Evolutionary conservation across 2,888 invertebrate genomes (phyloP).

Genomic region (Drosophila monieri): DNA sequence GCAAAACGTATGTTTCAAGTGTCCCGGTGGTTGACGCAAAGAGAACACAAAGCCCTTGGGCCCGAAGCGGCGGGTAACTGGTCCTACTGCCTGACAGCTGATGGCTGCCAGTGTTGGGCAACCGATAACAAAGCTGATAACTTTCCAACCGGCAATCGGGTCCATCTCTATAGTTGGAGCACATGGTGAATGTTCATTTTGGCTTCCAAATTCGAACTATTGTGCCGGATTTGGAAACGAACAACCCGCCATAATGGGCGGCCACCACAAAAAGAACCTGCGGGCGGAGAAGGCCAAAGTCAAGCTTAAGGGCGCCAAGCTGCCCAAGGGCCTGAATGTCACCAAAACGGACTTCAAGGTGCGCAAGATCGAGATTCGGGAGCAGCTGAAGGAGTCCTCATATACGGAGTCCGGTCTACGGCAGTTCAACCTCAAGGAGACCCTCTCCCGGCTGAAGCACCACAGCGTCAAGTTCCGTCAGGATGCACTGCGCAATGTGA

Average conservation of each 20-base stretch:
- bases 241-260: slow-evolving; percentile 72
- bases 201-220: background rate
- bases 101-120: background rate
- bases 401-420: slow-evolving; percentile 50
- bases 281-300: slow-evolving; percentile 95
- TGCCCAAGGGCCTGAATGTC: slow-evolving; percentile 94
- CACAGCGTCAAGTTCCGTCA: slow-evolving; percentile 82
- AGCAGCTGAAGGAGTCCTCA: slow-evolving; percentile 85
- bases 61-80: background rate
- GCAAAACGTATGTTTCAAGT: background rate
- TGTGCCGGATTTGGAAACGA: background rate
- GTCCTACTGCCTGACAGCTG: background rate
- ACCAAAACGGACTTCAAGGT: slow-evolving; percentile 95
- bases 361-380: slow-evolving; percentile 92
- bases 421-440: slow-evolving; percentile 78
- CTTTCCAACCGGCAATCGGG: background rate
- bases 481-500: slow-evolving; percentile 79
- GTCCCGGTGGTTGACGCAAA: background rate
- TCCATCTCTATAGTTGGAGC: background rate
- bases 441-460: slow-evolving; percentile 85
- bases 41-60: background rate
- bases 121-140: background rate
- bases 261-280: slow-evolving; percentile 89
- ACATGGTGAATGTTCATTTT: background rate
- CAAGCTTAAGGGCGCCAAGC: slow-evolving; percentile 91